Base-by-base conservation (phyloP, 1,140 invertebrate species). In the Drosophila burlai region DNA sequence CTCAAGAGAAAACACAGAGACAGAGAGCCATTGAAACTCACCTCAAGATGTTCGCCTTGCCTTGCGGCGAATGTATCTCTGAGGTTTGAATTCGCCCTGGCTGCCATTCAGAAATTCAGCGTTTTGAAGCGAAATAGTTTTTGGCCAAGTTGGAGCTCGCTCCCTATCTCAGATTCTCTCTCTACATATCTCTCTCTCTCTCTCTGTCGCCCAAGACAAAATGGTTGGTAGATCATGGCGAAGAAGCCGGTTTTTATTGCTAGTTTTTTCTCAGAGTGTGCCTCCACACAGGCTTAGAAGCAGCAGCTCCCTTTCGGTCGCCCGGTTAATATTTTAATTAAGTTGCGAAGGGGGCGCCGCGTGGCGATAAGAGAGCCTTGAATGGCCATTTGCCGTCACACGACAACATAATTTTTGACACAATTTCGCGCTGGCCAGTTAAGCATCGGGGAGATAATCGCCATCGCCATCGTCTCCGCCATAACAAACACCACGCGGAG, bases 381-480 rank as follows among this genome's bases (percentile, higher is more conserved):
- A 69, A 66, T 72, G 64, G 65, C 68, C 69, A 36, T 49, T 58
- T 50, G 61, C 68, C 59, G 63, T 58, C 74, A 68, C 63, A 61
- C 63, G 59, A 89, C 81, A 89, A 90, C 85, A 90, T 90, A 91
- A 90, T 90, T 90, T 90, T 90, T 90, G 85, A 91, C 82, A 91
- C 86, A 85, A 82, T 85, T 85, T 72, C 55, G 59, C 71, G 78
- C 54, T 57, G 63, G 47, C 68, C 57, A 68, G 80, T 86, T 86
- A 71, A 75, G 73, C 77, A 75, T 86, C 83, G 66, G 21, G 26
- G 24, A 87, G 83, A 86, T 86, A 83, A 86, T 86, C 83, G 76
- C 74, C 46, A 64, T 42, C 40, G 43, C 43, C 42, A 24, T 47
- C 64, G 45, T 26, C 45, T 45, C 40, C 42, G 15, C 64, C 81